Percentiles rank a stretch among this genome's conserved stretches.
These are phyloP conservation scores for Pogoniulus pusillus DNA, from an alignment of 2,797 vertebrate genomes.

Conservation along the genomic window DNA sequence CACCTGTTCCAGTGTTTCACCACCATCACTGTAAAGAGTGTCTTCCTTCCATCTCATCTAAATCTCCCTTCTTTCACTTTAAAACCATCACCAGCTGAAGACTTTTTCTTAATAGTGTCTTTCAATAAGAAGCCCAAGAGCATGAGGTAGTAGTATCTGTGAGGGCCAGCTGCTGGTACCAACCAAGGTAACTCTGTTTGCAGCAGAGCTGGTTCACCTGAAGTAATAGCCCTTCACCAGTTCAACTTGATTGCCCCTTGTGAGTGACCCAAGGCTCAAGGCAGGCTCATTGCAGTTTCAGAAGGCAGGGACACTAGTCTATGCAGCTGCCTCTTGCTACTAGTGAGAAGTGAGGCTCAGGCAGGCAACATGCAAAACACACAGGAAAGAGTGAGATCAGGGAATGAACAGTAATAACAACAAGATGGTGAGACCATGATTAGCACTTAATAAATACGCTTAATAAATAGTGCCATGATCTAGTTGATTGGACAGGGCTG, in stretches of 20 bases:
- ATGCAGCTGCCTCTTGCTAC: not conserved
- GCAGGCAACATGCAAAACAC: not conserved
- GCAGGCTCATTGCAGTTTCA: not conserved
- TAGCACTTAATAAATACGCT: not conserved
- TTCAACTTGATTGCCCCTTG: accelerated
- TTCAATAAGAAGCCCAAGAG: not conserved
- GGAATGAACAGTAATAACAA: not conserved
- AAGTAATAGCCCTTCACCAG: not conserved
- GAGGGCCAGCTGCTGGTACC: not conserved
- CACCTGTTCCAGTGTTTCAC: too few relatives aligned
- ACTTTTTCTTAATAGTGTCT: not conserved
- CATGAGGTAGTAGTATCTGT: not conserved
- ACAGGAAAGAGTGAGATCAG: accelerated
- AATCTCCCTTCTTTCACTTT: too few relatives aligned
- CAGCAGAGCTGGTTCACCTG: not conserved
- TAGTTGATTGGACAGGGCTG: too few relatives aligned
- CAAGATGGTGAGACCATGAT: not conserved
- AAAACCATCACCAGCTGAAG: not conserved
- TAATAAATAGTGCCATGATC: too few relatives aligned
- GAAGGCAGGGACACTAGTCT: too few relatives aligned
- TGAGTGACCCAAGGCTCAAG: not conserved
- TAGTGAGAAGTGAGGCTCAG: not conserved
- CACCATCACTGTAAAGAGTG: too few relatives aligned
- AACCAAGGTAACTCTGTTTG: not conserved
- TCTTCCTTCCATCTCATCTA: too few relatives aligned